These are phyloP conservation scores for Venusia cambrica DNA, from an alignment of 2,888 invertebrate genomes.

Conservation along the genomic window DNA sequence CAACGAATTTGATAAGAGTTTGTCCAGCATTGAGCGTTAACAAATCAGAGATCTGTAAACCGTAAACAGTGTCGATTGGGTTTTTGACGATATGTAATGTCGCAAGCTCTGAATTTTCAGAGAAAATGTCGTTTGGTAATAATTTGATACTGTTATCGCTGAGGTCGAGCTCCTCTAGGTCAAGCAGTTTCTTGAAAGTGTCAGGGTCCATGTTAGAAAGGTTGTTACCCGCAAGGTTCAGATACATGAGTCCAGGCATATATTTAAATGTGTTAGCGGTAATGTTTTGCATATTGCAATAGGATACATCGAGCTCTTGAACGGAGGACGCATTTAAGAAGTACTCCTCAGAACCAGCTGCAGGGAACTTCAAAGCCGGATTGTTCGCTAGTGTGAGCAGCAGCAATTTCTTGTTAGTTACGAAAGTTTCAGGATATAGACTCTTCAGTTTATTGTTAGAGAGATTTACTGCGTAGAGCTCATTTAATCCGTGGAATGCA, in stretches of 20 bases:
- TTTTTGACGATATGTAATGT: conserved; percentile 86
- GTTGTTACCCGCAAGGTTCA: conserved; percentile 85
- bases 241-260: conserved; percentile 83
- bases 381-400: conserved; percentile 85
- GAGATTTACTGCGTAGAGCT: conserved; percentile 85
- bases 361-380: conserved; percentile 74
- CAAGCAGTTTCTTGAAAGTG: conserved; percentile 82
- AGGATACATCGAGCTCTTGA: conserved; percentile 86
- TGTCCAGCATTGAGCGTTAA: conserved; percentile 85
- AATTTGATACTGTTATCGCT: conserved; percentile 85
- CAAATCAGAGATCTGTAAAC: conserved; percentile 82
- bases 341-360: conserved; percentile 62
- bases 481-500: conserved; percentile 85
- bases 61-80: conserved; percentile 82
- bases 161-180: conserved; percentile 86
- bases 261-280: conserved; percentile 83
- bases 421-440: conserved; percentile 86
- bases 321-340: conserved; percentile 83
- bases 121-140: conserved; percentile 84
- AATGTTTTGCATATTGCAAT: conserved; percentile 84
- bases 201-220: conserved; percentile 81
- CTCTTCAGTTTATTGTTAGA: conserved; percentile 84
- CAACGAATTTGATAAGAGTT: conserved; percentile 84
- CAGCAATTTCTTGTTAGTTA: conserved; percentile 83
- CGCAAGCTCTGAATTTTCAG: conserved; percentile 83